Conservation (phyloP, 2,888 invertebrate genomes). For the Philhelius pedissequus region DNA sequence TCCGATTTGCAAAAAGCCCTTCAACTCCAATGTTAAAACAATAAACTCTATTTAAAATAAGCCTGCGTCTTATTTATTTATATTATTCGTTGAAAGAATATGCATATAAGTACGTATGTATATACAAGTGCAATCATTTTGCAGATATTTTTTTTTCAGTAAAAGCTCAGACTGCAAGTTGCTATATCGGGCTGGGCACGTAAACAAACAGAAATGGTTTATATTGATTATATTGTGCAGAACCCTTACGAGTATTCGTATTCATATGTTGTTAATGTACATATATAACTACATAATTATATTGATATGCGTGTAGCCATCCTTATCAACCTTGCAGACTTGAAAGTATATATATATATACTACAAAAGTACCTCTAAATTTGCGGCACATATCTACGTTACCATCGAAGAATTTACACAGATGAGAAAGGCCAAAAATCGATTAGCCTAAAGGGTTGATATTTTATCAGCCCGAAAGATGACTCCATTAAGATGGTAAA, state of each 20-base stretch:
- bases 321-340: not conserved
- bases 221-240: not conserved
- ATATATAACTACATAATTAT: not conserved
- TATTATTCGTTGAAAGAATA: not conserved
- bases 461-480: conserved; percentile 32
- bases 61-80: not conserved
- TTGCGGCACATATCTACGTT: not conserved
- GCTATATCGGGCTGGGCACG: not conserved
- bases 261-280: not conserved
- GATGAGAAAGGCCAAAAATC: not conserved
- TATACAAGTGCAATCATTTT: not conserved
- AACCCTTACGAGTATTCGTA: too few species aligned
- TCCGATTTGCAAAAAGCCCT: not conserved
- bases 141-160: not conserved
- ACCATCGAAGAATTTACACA: not conserved
- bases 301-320: not conserved
- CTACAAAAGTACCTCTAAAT: not conserved
- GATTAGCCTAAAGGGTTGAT: conserved; percentile 17
- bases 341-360: too few species aligned
- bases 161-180: not conserved
- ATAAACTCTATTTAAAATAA: not conserved
- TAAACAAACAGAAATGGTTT: not conserved
- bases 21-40: not conserved
- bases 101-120: not conserved
- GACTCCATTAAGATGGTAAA: conserved; percentile 44